Evolutionary conservation across 2,888 invertebrate species (phyloP).

Genomic region (Cecidostiba fungosa): DNA sequence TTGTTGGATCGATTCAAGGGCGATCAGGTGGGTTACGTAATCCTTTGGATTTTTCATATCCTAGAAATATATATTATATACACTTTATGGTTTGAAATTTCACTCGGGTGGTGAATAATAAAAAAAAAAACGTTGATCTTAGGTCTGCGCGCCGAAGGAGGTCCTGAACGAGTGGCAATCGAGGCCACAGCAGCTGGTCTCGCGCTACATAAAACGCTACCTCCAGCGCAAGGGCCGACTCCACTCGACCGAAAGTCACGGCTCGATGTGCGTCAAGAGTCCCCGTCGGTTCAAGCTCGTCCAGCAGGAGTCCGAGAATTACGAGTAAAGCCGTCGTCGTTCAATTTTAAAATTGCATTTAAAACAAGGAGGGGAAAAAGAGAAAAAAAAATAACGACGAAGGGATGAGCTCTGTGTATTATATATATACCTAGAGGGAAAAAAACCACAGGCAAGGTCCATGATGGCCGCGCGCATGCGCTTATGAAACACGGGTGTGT

Average conservation of each 20-base stretch:
- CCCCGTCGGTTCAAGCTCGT: slow-evolving; percentile 93
- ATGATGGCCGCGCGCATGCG: not conserved
- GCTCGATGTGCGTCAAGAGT: slow-evolving; percentile 91
- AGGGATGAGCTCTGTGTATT: not conserved
- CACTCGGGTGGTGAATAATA: too few species aligned
- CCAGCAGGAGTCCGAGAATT: slow-evolving; percentile 94
- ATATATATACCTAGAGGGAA: too few species aligned
- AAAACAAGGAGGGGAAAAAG: not conserved
- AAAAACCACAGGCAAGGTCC: not conserved
- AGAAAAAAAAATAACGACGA: not conserved
- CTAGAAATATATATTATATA: too few species aligned
- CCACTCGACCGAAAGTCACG: slow-evolving; percentile 86
- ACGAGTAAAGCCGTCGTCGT: slow-evolving; percentile 84
- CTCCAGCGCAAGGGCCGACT: slow-evolving; percentile 90
- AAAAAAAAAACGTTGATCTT: too few species aligned
- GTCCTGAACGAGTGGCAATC: slow-evolving; percentile 95
- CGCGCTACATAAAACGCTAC: slow-evolving; percentile 90
- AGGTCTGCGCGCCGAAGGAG: slow-evolving; percentile 93
- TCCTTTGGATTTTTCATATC: not conserved
- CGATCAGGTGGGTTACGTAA: slow-evolving; percentile 88
- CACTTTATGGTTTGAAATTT: too few species aligned
- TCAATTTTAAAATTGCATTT: not conserved
- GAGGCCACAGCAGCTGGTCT: slow-evolving; percentile 92
- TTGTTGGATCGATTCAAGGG: slow-evolving; percentile 95
- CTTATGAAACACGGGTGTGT: not conserved